Base-by-base conservation (phyloP, 1,140 invertebrate species). In the Procambarus clarkii region DNA sequence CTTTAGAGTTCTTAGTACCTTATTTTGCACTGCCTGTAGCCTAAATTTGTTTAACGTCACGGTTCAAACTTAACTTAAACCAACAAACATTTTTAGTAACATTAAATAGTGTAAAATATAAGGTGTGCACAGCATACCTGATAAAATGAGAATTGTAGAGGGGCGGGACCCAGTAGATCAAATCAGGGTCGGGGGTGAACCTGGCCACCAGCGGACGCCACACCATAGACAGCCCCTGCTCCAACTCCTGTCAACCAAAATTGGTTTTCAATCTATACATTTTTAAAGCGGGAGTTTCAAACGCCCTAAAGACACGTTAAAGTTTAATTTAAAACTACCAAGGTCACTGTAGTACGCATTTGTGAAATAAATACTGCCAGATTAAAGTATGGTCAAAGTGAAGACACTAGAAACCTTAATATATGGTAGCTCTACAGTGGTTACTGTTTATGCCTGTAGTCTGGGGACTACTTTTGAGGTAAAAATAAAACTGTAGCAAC, bases 131-230 rank as follows among this genome's bases (percentile, higher is more conserved):
- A 8, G 8, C 2, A 34, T 74, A 74, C n/a, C n/a, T 74, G 24
- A 34, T 4, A 5, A 21, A 34, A 21, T 74, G n/a, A 13, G 78
- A 54, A 21, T 21, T 4, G 46, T 80, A 80, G 78, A 80, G 78
- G 5, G 78, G 78, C 5, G 78, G 78, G 15, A 80, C 78, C 78
- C 78, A 80, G 46, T 80, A 80, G 21, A 80, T 54, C 15, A 80
- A 21, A 1, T 80, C 78, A 48, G 78, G 78, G 24, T 80, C 46
- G 3, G 18, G 78, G 46, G 78, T 46, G 46, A 80, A 80, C 46
- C 11, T 80, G 18, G 78, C 46, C 5, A 50, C 45, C 18, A 80
- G 78, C 15, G 78, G 78, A 13, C 78, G 78, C 78, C 78, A 80
- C 46, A 80, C 78, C 46, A 80, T 44, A 0, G 78, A 80, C n/a